Evolutionary conservation across 2,888 invertebrate species (phyloP).

Genomic region (Scaptodrosophila latifasciaeformis): DNA sequence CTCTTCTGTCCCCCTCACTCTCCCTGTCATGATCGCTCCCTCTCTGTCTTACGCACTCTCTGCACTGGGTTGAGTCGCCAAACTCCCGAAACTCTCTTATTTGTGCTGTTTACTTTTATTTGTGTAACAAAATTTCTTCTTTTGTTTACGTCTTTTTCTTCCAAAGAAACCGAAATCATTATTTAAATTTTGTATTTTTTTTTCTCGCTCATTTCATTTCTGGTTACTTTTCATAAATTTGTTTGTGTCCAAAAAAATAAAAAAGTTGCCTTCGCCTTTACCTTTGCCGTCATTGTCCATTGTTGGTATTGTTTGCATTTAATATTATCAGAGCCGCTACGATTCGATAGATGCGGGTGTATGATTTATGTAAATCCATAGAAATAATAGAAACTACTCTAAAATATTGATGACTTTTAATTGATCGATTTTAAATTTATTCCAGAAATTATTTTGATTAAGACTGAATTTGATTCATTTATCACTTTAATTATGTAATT

Average conservation of each 20-base stretch:
- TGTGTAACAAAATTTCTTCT: constrained; percentile 24
- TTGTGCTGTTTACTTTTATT: constrained; percentile 9
- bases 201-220: constrained; percentile 24
- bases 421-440: constrained; percentile 29
- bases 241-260: too few species aligned
- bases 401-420: constrained; percentile 12
- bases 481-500: constrained; percentile 41
- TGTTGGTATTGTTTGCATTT: constrained; percentile 37
- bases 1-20: constrained; percentile 22
- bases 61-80: too few species aligned
- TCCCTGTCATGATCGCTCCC: too few species aligned
- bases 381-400: neutral
- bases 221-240: constrained; percentile 51
- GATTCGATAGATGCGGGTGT: constrained; percentile 32
- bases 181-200: constrained; percentile 52
- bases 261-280: constrained; percentile 22
- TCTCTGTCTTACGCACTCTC: too few species aligned
- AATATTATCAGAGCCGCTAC: constrained; percentile 42
- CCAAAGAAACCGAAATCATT: constrained; percentile 64
- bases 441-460: constrained; percentile 30
- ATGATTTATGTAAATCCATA: constrained; percentile 42
- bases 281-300: constrained; percentile 5
- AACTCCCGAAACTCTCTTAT: too few species aligned
- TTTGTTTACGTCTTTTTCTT: constrained; percentile 39
- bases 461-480: constrained; percentile 23